Evolutionary conservation across 2,888 invertebrate species (phyloP), one percentile per base, ranked within the genome.

Genomic region (Plebejus melissa): DNA sequence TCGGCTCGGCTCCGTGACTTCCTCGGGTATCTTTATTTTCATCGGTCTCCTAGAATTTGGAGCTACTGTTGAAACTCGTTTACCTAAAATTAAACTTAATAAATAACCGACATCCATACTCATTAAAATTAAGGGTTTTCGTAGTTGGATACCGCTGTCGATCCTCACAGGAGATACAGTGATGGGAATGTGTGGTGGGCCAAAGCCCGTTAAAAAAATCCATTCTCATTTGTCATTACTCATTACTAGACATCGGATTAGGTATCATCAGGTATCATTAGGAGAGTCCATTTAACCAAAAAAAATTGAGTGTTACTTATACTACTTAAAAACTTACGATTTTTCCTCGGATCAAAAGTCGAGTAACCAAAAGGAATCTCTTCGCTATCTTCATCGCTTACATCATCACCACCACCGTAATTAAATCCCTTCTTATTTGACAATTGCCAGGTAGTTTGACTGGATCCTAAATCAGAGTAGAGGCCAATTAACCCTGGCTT

Each of bases 291-390:
- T 22, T 22, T 22, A 22, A 22, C 22, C 22, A 22, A 22, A 22
- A 22, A 22, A 22, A 22, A 22, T 22, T 22, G 22, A 22, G 22
- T 22, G 22, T 22, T 22, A 22, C 22, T 22, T 22, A 22, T 22
- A 22, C 36, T n/a, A 74, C n/a, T 74, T 70, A n/a, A 54, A n/a
- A 65, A 36, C 74, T 58, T 32, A 54, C 16, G 46, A 69, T 57
- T 79, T 83, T 91, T 91, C 81, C 93, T 86, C 4, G 93, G 93
- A 82, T 92, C 90, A 74, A 91, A 83, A 46, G 88, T 87, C 28
- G 90, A 86, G 80, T 90, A 90, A 32, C 90, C 90, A 79, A 88
- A 86, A n/a, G 81, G 76, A 5, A 81, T 76, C 28, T 85, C 86
- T 74, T 82, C 80, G 57, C 84, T 83, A 11, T 85, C 84, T 77